Evolutionary conservation across 30 jellyfish, hydroid and myxozoan species (phyloP).

Genomic region (Aurelia aurita complex sp. Pacific): DNA sequence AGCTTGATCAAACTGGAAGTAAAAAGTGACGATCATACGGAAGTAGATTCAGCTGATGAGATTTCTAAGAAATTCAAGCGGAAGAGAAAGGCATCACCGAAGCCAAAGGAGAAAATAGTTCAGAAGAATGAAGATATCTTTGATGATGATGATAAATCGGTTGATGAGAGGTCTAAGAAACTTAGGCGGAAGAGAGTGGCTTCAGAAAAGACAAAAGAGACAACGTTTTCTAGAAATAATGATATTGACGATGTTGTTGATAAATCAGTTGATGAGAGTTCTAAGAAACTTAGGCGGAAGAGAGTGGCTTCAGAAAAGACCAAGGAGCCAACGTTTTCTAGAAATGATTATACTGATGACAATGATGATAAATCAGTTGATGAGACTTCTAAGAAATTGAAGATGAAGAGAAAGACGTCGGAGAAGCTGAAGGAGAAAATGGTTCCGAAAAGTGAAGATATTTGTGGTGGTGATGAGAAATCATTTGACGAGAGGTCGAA

Average conservation of each 20-base stretch:
- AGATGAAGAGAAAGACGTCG: background rate
- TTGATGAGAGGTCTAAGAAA: constrained; percentile 23
- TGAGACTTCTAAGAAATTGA: background rate
- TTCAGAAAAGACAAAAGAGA: constrained; percentile 4
- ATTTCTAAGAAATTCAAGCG: background rate
- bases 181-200: constrained; percentile 24
- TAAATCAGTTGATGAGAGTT: constrained; percentile 25
- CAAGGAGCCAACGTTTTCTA: background rate
- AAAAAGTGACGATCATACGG: background rate
- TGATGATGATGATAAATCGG: constrained; percentile 28
- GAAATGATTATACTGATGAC: background rate
- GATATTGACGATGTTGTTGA: background rate
- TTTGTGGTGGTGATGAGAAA: constrained; percentile 11
- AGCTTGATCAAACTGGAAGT: background rate
- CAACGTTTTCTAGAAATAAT: background rate
- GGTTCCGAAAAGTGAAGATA: background rate
- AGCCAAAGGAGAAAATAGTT: background rate
- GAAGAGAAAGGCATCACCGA: background rate
- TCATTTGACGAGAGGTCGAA: constrained; percentile 31
- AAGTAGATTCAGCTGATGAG: background rate
- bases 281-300: constrained; percentile 37
- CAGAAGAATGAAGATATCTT: background rate
- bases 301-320: constrained; percentile 7
- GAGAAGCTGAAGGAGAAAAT: background rate
- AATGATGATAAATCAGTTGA: background rate